Evolutionary conservation across 2,888 invertebrate species (phyloP).

Genomic region (Lepetodrilus schrolli): DNA sequence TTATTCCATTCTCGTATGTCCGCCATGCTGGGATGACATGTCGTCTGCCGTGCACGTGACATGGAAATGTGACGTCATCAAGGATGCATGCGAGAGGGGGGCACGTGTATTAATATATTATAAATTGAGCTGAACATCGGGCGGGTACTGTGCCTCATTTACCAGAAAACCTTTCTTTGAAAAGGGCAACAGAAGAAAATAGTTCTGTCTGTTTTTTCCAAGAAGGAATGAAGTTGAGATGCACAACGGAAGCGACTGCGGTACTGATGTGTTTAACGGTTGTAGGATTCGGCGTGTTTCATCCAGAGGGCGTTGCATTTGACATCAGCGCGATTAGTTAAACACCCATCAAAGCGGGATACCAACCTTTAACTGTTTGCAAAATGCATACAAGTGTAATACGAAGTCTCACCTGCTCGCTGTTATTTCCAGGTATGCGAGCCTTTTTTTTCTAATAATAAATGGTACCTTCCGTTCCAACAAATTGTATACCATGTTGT

Average conservation of each 20-base stretch:
- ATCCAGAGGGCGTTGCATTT: background rate
- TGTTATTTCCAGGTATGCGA: no score
- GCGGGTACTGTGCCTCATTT: background rate
- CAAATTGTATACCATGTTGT: no score
- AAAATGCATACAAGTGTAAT: background rate
- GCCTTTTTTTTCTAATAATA: no score
- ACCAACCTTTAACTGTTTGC: background rate
- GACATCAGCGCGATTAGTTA: background rate
- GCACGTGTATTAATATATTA: background rate
- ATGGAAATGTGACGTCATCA: conserved; percentile 2
- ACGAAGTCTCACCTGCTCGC: background rate
- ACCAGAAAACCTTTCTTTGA: background rate
- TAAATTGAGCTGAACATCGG: background rate
- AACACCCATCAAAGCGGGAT: background rate
- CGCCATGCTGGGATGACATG: conserved; percentile 2
- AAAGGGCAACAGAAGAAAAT: background rate
- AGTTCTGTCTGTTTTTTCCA: background rate
- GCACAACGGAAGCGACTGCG: background rate
- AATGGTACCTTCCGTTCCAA: no score
- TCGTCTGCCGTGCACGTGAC: conserved; percentile 19
- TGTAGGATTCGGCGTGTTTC: background rate
- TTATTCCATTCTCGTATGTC: background rate
- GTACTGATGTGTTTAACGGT: background rate
- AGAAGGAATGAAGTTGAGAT: background rate
- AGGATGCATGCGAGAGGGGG: background rate